phyloP scores from a whole-genome alignment of 1,140 invertebrate genomes.

The Stegodyphus dumicola region DNA sequence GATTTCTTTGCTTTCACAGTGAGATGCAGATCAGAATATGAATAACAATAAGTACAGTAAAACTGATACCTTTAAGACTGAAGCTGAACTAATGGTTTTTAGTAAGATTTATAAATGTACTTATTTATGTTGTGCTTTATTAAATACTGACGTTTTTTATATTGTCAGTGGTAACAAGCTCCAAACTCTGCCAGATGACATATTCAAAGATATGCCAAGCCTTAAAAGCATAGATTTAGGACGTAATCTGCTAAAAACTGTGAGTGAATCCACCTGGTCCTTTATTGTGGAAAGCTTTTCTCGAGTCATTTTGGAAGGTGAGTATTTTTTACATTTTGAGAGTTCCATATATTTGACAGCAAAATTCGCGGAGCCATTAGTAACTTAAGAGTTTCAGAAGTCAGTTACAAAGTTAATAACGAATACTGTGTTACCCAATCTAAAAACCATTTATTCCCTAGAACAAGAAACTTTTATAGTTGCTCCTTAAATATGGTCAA shows the following conservation, averaged over 20 bases:
- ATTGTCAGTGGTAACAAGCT: conserved; percentile 35
- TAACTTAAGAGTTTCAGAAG: no score
- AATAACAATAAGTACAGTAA: no score
- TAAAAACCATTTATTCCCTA: neutral
- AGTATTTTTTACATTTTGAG: neutral
- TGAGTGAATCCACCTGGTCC: conserved; percentile 14
- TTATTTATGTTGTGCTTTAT: no score
- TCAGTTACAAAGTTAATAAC: neutral
- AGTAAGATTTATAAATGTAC: no score
- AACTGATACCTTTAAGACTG: no score
- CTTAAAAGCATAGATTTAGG: conserved; percentile 30
- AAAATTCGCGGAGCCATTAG: no score
- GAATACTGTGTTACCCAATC: neutral
- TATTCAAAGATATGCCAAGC: conserved; percentile 45
- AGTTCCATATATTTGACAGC: no score
- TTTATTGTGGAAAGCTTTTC: conserved; percentile 6
- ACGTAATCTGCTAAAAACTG: conserved; percentile 6
- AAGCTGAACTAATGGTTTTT: no score
- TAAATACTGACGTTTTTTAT: neutral
- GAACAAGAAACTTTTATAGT: neutral
- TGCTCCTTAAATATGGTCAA: neutral
- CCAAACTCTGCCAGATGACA: conserved; percentile 15
- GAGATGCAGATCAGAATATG: no score
- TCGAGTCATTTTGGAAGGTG: conserved; percentile 38
- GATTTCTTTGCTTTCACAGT: no score